Evolutionary conservation across 2,113 vertebrate genomes (phyloP).

Genomic region (Melanerpes formicivorus): DNA sequence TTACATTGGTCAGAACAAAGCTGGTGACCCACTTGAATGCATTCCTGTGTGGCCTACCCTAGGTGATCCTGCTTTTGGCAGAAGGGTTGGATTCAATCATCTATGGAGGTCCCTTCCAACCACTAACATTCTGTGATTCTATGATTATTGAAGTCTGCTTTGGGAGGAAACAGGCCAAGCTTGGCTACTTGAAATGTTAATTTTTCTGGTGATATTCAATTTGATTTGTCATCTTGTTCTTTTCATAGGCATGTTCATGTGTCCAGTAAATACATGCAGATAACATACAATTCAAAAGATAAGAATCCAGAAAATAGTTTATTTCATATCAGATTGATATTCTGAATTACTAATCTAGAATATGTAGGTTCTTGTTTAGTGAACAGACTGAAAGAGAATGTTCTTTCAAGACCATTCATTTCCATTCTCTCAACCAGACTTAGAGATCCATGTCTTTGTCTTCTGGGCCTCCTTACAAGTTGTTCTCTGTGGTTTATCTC

Average conservation of each 20-base stretch:
- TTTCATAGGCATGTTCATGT: neutral
- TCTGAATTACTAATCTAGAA: neutral
- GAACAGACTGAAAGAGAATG: neutral
- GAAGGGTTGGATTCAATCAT: too few species aligned
- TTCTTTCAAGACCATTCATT: neutral
- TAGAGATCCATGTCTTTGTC: neutral
- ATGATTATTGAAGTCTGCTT: neutral
- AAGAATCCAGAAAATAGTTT: neutral
- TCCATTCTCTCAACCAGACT: neutral
- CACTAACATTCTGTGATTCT: too few species aligned
- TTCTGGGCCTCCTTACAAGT: neutral
- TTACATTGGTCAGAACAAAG: accelerated
- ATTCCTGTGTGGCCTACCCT: too few species aligned
- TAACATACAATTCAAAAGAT: neutral
- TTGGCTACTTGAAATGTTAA: neutral
- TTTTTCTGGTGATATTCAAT: neutral
- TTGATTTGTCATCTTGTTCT: neutral
- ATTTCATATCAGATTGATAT: neutral
- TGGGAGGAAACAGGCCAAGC: neutral
- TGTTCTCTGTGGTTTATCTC: neutral
- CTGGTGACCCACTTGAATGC: neutral
- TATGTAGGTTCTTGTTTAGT: neutral
- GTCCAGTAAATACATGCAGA: neutral
- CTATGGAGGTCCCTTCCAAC: too few species aligned
- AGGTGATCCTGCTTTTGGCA: too few species aligned